Evolutionary conservation across 1,140 invertebrate species (phyloP).

Genomic region (Rhagoletis zephyria): DNA sequence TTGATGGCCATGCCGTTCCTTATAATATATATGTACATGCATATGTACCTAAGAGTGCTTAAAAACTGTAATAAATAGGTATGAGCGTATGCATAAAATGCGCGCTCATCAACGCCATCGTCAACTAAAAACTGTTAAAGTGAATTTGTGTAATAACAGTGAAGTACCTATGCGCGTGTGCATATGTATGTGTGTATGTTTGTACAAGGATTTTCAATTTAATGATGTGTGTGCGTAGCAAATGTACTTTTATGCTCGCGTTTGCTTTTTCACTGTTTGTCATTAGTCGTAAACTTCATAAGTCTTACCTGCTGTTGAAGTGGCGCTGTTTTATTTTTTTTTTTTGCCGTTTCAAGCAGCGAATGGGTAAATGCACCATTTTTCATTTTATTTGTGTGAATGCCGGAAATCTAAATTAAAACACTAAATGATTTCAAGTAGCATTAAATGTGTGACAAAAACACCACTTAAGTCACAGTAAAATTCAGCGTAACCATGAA

Average conservation of each 20-base stretch:
- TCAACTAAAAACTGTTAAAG: constrained; percentile 27
- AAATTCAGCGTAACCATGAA: too few relatives aligned
- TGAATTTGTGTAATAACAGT: neutral
- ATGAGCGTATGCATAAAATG: too few relatives aligned
- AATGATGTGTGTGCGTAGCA: neutral
- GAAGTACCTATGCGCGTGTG: too few relatives aligned
- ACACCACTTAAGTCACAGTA: too few relatives aligned
- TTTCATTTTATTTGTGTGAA: too few relatives aligned
- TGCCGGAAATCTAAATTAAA: too few relatives aligned
- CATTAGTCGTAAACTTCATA: constrained; percentile 5
- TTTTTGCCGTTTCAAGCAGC: too few relatives aligned
- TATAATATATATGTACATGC: neutral
- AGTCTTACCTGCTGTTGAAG: neutral
- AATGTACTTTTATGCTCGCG: neutral
- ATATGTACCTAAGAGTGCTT: too few relatives aligned
- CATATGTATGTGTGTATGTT: neutral
- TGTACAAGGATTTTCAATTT: constrained; percentile 6
- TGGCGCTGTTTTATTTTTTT: neutral
- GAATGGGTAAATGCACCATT: too few relatives aligned
- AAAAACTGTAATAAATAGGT: neutral
- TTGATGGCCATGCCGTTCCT: neutral
- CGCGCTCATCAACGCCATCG: neutral
- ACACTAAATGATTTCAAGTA: too few relatives aligned
- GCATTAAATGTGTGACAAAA: too few relatives aligned
- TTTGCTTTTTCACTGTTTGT: constrained; percentile 27